Base-by-base conservation (phyloP, 2,797 vertebrate species). In the Periophthalmus magnuspinnatus region DNA sequence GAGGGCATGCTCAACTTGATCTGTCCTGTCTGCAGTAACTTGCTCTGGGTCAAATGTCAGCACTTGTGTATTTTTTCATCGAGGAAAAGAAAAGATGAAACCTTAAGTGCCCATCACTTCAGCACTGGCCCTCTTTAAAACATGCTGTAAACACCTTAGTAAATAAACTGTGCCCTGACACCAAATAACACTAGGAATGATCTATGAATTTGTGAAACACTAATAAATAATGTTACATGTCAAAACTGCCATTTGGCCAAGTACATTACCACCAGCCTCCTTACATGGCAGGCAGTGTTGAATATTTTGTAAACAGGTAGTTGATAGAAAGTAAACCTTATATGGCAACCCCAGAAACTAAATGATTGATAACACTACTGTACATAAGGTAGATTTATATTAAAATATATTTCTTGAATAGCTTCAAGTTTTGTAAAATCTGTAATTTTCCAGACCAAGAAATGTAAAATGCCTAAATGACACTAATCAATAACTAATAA, bases 201-300 rank as follows among this genome's bases (percentile, higher is more conserved):
- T 36, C 33, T 33, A 80, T 67, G 55, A 56, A 38, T 68, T 56
- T 81, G 34, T 75, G 67, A 69, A 65, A 52, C 33, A 50, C 24
- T 50, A 33, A 34, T 28, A 17, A 63, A 10, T 34, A 72, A 48
- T 45, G 34, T 19, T 52, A n/a, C 7, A 9, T 52, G 6, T n/a
- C 7, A 48, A 45, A 45, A 45, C 65, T 67, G 41, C 38, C 67
- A 54, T 76, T 75, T 76, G 60, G 47, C 36, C 34, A 34, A 63
- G 61, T 75, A 45, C 47, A 45, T 32, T 28, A 66, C 17, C 28
- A 45, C 19, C n/a, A 38, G 61, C 50, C 24, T 82, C 65, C 74
- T 54, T 70, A 55, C 79, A 81, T 75, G 82, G 67, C 68, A 83
- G 89, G 89, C 85, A 88, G 86, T 88, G 83, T 81, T 86, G 74